A percentile compares a stretch with the other conserved stretches of the same genome.
phyloP scores from a whole-genome alignment of 2,888 invertebrate species.

The Torymus auratus region DNA sequence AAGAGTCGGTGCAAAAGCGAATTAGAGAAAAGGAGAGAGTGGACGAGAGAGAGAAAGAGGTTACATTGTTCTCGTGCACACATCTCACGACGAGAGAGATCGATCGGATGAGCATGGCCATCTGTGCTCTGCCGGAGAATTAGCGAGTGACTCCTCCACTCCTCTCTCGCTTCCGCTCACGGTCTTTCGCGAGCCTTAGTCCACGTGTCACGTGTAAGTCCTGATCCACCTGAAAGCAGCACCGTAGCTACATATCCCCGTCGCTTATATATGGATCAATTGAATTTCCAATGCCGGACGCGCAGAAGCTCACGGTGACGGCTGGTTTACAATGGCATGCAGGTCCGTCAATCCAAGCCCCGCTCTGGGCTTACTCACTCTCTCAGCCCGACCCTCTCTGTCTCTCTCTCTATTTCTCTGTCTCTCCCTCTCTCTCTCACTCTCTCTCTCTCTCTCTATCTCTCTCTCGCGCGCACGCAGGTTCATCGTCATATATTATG shows the following conservation, averaged over 20 bases:
- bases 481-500: not conserved
- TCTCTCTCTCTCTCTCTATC: too few species aligned
- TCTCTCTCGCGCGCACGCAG: too few species aligned
- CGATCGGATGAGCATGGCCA: conserved; percentile 15
- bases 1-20: too few species aligned
- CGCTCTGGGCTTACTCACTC: too few species aligned
- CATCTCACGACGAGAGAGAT: not conserved
- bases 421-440: too few species aligned
- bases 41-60: not conserved
- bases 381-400: too few species aligned
- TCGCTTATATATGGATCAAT: conserved; percentile 23
- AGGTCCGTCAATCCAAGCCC: conserved; percentile 38
- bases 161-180: not conserved
- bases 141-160: not conserved
- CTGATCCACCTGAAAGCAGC: too few species aligned
- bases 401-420: too few species aligned
- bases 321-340: conserved; percentile 12
- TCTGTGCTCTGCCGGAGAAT: conserved; percentile 21
- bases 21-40: too few species aligned
- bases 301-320: conserved; percentile 25
- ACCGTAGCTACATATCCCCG: too few species aligned
- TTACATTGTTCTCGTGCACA: not conserved
- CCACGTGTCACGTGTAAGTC: too few species aligned
- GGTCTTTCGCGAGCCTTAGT: not conserved
- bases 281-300: conserved; percentile 35